Evolutionary conservation across 2,888 invertebrate genomes (phyloP).

Genomic region (Thysanoteuthis rhombus): DNA sequence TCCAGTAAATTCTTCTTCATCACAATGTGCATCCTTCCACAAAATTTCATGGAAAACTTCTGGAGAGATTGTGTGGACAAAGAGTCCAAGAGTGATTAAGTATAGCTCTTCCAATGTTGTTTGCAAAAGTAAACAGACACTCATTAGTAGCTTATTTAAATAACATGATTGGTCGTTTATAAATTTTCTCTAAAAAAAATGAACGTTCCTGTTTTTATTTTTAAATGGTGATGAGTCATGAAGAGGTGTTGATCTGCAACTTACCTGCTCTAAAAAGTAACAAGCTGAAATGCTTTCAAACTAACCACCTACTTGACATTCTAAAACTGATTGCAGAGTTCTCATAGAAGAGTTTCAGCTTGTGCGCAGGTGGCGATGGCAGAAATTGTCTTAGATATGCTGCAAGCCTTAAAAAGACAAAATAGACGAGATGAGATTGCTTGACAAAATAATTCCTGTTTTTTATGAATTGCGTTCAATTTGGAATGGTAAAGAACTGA

Average conservation of each 20-base stretch:
- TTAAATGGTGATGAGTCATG: neutral
- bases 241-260: neutral
- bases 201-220: neutral
- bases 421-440: neutral
- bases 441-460: neutral
- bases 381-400: neutral
- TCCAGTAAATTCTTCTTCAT: too few species aligned
- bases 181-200: neutral
- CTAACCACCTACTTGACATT: neutral
- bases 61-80: too few species aligned
- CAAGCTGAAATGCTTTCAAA: neutral
- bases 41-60: too few species aligned
- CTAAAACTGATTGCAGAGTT: neutral
- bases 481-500: neutral
- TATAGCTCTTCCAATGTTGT: too few species aligned
- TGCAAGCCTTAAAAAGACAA: neutral
- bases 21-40: too few species aligned
- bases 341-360: neutral
- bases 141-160: neutral
- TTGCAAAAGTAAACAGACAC: too few species aligned
- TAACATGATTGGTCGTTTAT: neutral
- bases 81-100: too few species aligned
- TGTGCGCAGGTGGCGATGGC: neutral
- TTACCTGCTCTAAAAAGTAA: neutral
- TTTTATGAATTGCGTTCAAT: neutral